phyloP scores from a whole-genome alignment of 2,888 invertebrate species.

The Idaea straminata region DNA sequence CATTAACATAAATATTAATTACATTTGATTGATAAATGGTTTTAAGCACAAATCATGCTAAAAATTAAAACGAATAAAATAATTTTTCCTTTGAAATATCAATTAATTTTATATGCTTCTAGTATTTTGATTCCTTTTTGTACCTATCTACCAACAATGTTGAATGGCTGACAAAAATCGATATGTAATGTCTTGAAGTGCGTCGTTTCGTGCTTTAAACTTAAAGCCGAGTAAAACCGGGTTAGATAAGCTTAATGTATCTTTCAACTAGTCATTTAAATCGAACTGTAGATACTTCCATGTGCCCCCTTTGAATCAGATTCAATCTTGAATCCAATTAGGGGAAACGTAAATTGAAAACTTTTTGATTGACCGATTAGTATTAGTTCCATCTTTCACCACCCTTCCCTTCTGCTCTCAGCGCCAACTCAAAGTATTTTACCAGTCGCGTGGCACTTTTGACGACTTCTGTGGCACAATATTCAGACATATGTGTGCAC shows the following conservation, averaged over 20 bases:
- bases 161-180: not conserved
- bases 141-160: not conserved
- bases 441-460: too few species aligned
- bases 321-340: not conserved
- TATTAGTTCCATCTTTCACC: too few species aligned
- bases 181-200: not conserved
- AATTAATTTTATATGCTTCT: too few species aligned
- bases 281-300: not conserved
- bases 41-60: too few species aligned
- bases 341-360: not conserved
- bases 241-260: not conserved
- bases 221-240: not conserved
- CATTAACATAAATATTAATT: too few species aligned
- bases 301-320: not conserved
- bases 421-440: too few species aligned
- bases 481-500: too few species aligned
- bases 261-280: not conserved
- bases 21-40: too few species aligned
- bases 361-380: not conserved
- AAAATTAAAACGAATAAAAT: too few species aligned
- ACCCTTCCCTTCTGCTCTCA: too few species aligned
- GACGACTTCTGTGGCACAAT: too few species aligned
- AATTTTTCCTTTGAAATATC: too few species aligned
- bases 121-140: not conserved
- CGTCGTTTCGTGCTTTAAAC: not conserved